Evolutionary conservation across 2,888 invertebrate species (phyloP), one percentile per base, ranked within the genome.

Genomic region (Coleophora deauratella): DNA sequence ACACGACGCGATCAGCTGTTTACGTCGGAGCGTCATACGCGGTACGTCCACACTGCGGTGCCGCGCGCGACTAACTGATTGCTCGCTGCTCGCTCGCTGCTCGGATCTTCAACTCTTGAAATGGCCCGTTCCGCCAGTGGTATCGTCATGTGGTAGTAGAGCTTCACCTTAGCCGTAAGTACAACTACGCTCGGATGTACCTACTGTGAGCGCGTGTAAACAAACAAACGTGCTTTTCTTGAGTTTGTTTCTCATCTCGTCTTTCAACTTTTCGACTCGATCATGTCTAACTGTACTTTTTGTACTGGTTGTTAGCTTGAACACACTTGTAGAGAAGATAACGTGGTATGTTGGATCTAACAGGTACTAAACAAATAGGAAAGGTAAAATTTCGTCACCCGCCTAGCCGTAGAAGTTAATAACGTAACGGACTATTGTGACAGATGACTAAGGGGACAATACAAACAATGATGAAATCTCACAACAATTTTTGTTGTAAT

Each of bases 161-260:
- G 63, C 67, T 68, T 59, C 60, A 52, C 63, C 64, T 62, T 59
- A 59, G 59, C 72, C 68, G 62, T 54, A 76, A 76, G 74, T 75
- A n/a, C 76, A 75, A 66, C 65, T 72, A 73, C 78, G 73, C 77
- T 71, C 69, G 69, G 62, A 62, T 69, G 58, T 79, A 79, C 75
- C 78, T 81, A n/a, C n/a, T n/a, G n/a, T n/a, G 74, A 62, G 39
- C 52, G 66, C 72, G 74, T 62, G 78, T 82, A 82, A 82, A 82
- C 75, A 82, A 82, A 82, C 79, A 76, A 72, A 45, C 42, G 40
- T 42, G 42, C 41, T 45, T 40, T 28, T 36, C 33, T 33, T 4
- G 21, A 13, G 9, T 13, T 12, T 55, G 50, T 54, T 50, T 52
- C 49, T 57, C 49, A 45, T 52, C 46, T 43, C 38, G 47, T 45